Base-by-base conservation (phyloP, 2,888 invertebrate genomes). In the Tillus elongatus region DNA sequence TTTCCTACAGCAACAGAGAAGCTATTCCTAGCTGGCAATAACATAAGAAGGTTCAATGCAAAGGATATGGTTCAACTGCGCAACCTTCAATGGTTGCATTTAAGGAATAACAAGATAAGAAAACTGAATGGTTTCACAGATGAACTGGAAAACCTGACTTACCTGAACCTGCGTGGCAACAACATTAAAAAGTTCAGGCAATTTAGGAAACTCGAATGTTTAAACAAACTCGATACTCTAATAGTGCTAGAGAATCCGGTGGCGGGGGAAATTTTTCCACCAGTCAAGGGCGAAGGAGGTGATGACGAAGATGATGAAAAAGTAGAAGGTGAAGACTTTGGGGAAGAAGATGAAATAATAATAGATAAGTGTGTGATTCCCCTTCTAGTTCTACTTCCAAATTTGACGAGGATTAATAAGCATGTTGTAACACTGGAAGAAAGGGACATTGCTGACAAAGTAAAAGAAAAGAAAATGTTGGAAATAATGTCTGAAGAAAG, bases 21-120 rank as follows among this genome's bases (percentile, higher is more conserved):
- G 47, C 64, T 91, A 1, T 89, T 85, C 59, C 61, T 88, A 39
- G 56, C 51, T 1, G 42, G 45, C 19, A 58, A 57, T 34, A 50
- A 52, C 35, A 57, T 58, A 13, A 43, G 36, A 3, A 51, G 41
- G 9, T 45, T 58, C 3, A 47, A 47, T 13, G 40, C 37, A 3
- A 67, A 71, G 27, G 77, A 77, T 2, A 49, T 85, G n/a, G 70
- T 72, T 10, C 66, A 60, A 27, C 66, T 84, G 47, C 54, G 58
- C 0, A 74, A 76, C 49, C 60, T 90, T 40, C 72, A 74, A 41
- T 74, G 81, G 11, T 61, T 90, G 9, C 87, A 89, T 53, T 60
- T 88, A 19, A 73, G 87, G 1, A 70, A 73, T 30, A 90, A 90
- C 61, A 71, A 69, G 8, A 66, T 78, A 39, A 67, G 60, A 32